phyloP scores from a whole-genome alignment of 2,113 vertebrate genomes.

The Mustelus asterias region DNA sequence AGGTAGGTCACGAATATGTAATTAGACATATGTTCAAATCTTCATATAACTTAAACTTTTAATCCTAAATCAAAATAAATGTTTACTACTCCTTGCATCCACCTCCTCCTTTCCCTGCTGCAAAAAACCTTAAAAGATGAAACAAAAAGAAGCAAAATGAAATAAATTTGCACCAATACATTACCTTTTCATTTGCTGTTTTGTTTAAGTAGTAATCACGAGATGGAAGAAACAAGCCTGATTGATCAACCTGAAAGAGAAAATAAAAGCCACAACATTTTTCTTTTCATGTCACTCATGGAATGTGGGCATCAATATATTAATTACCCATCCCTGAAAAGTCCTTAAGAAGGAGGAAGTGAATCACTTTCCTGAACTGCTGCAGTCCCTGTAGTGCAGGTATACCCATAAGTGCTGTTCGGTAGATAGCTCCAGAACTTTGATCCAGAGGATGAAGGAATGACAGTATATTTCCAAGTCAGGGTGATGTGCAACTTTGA shows the following conservation, averaged over 20 bases:
- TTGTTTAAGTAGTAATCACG: slow-evolving; percentile 96
- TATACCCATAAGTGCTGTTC: background rate
- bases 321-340: background rate
- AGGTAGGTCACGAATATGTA: background rate
- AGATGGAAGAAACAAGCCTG: slow-evolving; percentile 88
- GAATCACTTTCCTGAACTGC: background rate
- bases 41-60: background rate
- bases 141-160: background rate
- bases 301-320: background rate
- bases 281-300: background rate
- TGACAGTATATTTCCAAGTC: background rate
- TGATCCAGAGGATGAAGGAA: background rate
- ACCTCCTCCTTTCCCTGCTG: background rate
- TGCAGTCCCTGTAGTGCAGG: too few species aligned
- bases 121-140: background rate
- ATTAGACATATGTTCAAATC: background rate
- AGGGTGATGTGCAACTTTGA: background rate
- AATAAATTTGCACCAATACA: background rate
- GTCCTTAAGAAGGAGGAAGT: background rate
- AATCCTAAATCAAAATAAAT: background rate
- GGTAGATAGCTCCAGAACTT: background rate
- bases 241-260: slow-evolving; percentile 81
- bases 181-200: slow-evolving; percentile 89
- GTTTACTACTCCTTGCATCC: background rate
- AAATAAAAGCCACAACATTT: slow-evolving; percentile 25